Evolutionary conservation across 1,140 invertebrate genomes (phyloP).

Genomic region (Drosophila lowei): DNA sequence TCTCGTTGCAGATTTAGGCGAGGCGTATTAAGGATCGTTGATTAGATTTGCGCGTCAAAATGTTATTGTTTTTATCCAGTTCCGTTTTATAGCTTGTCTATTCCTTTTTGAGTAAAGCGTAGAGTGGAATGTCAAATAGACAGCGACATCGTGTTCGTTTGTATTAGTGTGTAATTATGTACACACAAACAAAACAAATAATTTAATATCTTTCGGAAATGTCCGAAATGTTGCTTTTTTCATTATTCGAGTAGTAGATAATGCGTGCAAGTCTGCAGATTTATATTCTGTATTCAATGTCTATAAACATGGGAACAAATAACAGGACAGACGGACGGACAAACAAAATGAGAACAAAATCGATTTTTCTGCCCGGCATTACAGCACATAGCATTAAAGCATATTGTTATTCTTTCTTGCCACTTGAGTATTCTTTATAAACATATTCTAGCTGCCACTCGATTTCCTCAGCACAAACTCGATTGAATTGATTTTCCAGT

Average conservation of each 20-base stretch:
- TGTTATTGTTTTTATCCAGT: slow-evolving; percentile 53
- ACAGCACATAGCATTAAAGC: slow-evolving; percentile 8
- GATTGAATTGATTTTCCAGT: slow-evolving; percentile 60
- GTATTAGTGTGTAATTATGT: slow-evolving; percentile 40
- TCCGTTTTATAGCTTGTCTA: slow-evolving; percentile 40
- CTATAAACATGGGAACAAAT: no score
- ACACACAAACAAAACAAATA: slow-evolving; percentile 66
- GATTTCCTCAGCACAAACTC: slow-evolving; percentile 7
- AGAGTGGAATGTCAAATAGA: slow-evolving; percentile 11
- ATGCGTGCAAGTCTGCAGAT: neutral
- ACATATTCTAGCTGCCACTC: slow-evolving; percentile 5
- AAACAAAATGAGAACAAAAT: slow-evolving; percentile 45
- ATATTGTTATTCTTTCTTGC: neutral
- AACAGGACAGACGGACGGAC: slow-evolving; percentile 28
- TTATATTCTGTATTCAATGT: no score
- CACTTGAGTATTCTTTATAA: neutral
- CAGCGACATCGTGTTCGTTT: slow-evolving; percentile 12
- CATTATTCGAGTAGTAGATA: no score
- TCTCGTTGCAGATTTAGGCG: slow-evolving; percentile 28
- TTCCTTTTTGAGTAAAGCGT: slow-evolving; percentile 24
- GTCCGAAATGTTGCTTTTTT: neutral
- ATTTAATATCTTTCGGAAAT: slow-evolving; percentile 29
- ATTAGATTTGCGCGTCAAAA: slow-evolving; percentile 15
- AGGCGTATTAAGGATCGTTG: slow-evolving; percentile 38
- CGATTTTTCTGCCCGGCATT: slow-evolving; percentile 60